Evolutionary conservation across 2,113 vertebrate species (phyloP).

Genomic region (Coryphaenoides rupestris): DNA sequence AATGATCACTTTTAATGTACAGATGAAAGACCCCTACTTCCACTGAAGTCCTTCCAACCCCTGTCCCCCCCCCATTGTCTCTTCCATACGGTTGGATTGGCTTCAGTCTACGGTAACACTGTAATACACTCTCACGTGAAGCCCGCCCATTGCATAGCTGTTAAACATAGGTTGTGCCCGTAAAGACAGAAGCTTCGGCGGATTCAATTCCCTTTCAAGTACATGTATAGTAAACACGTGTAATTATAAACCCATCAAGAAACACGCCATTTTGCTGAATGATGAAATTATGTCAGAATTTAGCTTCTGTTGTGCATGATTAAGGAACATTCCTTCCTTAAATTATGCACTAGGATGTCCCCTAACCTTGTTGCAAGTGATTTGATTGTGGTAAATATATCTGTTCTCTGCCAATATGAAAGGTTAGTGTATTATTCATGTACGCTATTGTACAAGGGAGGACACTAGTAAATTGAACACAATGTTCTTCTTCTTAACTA

Average conservation of each 20-base stretch:
- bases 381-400: not conserved
- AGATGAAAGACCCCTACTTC: too few relatives aligned
- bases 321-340: not conserved
- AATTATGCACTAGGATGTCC: not conserved
- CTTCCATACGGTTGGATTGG: too few relatives aligned
- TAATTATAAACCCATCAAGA: not conserved
- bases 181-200: too few relatives aligned
- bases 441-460: not conserved
- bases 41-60: too few relatives aligned
- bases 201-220: too few relatives aligned
- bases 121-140: too few relatives aligned
- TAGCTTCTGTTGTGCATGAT: not conserved
- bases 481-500: not conserved
- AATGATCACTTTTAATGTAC: too few relatives aligned
- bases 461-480: not conserved
- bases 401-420: not conserved
- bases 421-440: constrained; percentile 1
- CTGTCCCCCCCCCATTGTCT: too few relatives aligned
- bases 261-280: not conserved
- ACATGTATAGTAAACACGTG: not conserved
- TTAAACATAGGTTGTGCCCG: too few relatives aligned
- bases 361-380: not conserved
- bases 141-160: too few relatives aligned
- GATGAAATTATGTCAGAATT: not conserved
- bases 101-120: too few relatives aligned